These are phyloP conservation scores for Mythimna ferrago DNA, from an alignment of 2,888 invertebrate species.

Conservation along the genomic window DNA sequence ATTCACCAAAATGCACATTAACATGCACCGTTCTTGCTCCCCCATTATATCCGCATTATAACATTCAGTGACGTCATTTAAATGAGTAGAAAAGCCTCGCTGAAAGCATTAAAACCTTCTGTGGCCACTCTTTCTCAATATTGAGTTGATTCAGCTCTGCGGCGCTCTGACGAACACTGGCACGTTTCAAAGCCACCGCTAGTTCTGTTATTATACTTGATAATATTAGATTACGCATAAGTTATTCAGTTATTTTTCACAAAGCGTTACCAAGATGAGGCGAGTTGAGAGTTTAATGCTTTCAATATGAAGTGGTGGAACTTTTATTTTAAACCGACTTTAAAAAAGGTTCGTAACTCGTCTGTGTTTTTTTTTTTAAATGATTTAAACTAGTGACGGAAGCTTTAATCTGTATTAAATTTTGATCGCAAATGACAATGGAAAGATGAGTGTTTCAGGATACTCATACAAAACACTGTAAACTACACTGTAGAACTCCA, in stretches of 20 bases:
- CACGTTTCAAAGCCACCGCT: slow-evolving; percentile 45
- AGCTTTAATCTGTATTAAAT: not conserved
- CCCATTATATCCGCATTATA: slow-evolving; percentile 54
- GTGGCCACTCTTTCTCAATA: slow-evolving; percentile 46
- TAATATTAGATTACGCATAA: slow-evolving; percentile 49
- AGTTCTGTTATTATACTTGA: slow-evolving; percentile 33
- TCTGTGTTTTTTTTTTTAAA: too few relatives aligned
- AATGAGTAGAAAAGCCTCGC: slow-evolving; percentile 56
- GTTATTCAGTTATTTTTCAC: slow-evolving; percentile 45
- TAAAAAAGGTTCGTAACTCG: too few relatives aligned
- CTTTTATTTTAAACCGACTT: not conserved
- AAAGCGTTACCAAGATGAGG: slow-evolving; percentile 16
- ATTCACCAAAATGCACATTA: slow-evolving; percentile 40
- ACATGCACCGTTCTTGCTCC: slow-evolving; percentile 22
- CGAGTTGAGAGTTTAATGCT: slow-evolving; percentile 22
- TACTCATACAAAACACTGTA: slow-evolving; percentile 25
- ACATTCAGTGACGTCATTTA: slow-evolving; percentile 47
- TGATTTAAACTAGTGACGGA: too few relatives aligned
- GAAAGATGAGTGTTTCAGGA: slow-evolving; percentile 2
- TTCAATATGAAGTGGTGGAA: slow-evolving; percentile 20
- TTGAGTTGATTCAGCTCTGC: slow-evolving; percentile 37
- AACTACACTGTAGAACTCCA: slow-evolving; percentile 29
- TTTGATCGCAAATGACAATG: not conserved
- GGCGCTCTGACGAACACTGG: slow-evolving; percentile 32
- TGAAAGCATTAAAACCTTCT: slow-evolving; percentile 58